Conservation (phyloP, 2,797 vertebrate species). For the Macroramphosus scolopax region DNA sequence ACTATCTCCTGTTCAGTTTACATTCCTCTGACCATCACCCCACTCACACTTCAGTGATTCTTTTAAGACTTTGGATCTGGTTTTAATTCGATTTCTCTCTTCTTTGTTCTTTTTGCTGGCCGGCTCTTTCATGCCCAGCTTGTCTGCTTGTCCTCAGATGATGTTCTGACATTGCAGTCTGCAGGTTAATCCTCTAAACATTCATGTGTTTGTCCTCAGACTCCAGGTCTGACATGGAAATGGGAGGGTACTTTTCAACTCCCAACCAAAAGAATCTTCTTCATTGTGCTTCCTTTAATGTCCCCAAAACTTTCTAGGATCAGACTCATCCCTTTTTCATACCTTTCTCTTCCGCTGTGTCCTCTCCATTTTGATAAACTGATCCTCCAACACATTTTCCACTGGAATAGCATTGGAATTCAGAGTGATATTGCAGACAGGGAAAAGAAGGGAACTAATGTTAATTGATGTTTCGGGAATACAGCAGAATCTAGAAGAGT, state of each 20-base stretch:
- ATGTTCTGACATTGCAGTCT: too few species aligned
- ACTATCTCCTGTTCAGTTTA: constrained; percentile 63
- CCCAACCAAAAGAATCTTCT: too few species aligned
- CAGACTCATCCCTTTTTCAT: neutral
- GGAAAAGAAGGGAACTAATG: constrained; percentile 5
- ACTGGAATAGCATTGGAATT: constrained; percentile 13
- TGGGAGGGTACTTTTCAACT: too few species aligned
- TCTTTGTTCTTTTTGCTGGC: too few species aligned
- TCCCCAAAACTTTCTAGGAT: neutral
- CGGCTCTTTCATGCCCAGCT: too few species aligned
- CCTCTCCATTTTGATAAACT: constrained; percentile 2
- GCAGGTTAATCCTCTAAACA: too few species aligned
- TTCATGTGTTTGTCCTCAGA: constrained; percentile 8
- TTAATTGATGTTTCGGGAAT: too few species aligned
- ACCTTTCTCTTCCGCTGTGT: neutral
- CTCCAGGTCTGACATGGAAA: neutral
- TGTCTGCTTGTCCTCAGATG: too few species aligned
- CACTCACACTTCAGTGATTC: constrained; percentile 39
- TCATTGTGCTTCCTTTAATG: too few species aligned
- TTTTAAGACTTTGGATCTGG: constrained; percentile 40
- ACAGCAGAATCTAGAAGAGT: constrained; percentile 8
- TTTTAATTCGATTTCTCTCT: constrained; percentile 51
- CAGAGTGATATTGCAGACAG: constrained; percentile 19
- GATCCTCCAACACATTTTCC: constrained; percentile 19
- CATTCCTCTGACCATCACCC: constrained; percentile 60